Evolutionary conservation across 2,113 vertebrate genomes (phyloP).

Genomic region (Sander lucioperca): DNA sequence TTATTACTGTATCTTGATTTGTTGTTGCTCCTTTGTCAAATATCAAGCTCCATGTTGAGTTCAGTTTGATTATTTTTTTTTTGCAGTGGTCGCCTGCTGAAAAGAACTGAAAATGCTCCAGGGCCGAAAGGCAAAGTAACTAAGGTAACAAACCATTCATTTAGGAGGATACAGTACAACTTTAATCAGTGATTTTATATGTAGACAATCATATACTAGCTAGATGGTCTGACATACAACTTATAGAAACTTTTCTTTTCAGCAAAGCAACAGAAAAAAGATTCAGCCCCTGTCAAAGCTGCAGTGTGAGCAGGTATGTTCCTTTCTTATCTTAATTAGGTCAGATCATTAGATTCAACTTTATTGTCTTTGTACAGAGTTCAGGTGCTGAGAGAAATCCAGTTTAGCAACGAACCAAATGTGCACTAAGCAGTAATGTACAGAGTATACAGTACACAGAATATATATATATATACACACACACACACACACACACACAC

Average conservation of each 20-base stretch:
- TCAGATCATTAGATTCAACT: background rate
- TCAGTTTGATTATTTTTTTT: background rate
- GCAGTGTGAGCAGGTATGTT: slow-evolving; percentile 49
- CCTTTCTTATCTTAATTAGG: background rate
- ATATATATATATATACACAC: too few relatives aligned
- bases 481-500: too few relatives aligned
- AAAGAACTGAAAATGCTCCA: slow-evolving; percentile 76
- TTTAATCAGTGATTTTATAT: background rate
- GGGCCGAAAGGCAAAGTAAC: slow-evolving; percentile 62
- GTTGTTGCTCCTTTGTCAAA: background rate
- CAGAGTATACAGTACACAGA: too few relatives aligned
- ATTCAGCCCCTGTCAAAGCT: slow-evolving; percentile 70
- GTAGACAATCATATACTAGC: too few relatives aligned
- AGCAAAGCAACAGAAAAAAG: slow-evolving; percentile 83
- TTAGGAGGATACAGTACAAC: background rate
- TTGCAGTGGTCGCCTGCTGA: slow-evolving; percentile 88
- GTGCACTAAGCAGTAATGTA: background rate
- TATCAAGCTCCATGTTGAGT: slow-evolving; percentile 7
- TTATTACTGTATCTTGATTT: background rate
- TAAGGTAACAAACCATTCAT: slow-evolving; percentile 80
- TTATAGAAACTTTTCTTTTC: slow-evolving; percentile 43
- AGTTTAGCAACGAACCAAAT: too few relatives aligned
- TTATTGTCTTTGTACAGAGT: background rate
- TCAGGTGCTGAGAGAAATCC: too few relatives aligned
- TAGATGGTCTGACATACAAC: background rate